Evolutionary conservation across 2,888 invertebrate genomes (phyloP).

Genomic region (Apomyelois bistriatella): DNA sequence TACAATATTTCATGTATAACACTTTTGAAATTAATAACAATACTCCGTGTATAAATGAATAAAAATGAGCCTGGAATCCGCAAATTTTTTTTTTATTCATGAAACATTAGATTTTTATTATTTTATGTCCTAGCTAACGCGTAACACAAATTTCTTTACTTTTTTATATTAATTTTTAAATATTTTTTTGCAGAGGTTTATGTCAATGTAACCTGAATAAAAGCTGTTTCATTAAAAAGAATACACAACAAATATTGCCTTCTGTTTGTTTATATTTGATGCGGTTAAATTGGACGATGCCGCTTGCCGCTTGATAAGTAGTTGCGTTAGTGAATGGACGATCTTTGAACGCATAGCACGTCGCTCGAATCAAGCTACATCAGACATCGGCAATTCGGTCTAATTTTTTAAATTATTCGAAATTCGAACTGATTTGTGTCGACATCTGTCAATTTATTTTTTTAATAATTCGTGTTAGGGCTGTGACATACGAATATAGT

Average conservation of each 20-base stretch:
- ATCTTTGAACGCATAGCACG: not conserved
- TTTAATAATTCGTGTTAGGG: not conserved
- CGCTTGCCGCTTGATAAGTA: no score
- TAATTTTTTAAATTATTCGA: not conserved
- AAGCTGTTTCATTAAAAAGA: not conserved
- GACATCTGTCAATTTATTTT: not conserved
- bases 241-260: not conserved
- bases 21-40: no score
- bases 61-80: no score
- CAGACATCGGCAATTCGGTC: not conserved
- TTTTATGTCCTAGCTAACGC: no score
- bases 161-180: no score
- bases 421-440: not conserved
- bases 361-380: not conserved
- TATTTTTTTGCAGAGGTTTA: not conserved
- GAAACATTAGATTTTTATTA: no score
- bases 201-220: not conserved
- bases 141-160: no score
- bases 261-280: constrained; percentile 16
- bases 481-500: not conserved
- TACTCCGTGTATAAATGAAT: no score
- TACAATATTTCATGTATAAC: no score
- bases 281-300: constrained; percentile 5
- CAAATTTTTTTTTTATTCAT: no score
- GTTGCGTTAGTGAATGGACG: constrained; percentile 14